Base-by-base conservation (phyloP, 2,113 vertebrate genomes). In the Cyprinodon tularosa region DNA sequence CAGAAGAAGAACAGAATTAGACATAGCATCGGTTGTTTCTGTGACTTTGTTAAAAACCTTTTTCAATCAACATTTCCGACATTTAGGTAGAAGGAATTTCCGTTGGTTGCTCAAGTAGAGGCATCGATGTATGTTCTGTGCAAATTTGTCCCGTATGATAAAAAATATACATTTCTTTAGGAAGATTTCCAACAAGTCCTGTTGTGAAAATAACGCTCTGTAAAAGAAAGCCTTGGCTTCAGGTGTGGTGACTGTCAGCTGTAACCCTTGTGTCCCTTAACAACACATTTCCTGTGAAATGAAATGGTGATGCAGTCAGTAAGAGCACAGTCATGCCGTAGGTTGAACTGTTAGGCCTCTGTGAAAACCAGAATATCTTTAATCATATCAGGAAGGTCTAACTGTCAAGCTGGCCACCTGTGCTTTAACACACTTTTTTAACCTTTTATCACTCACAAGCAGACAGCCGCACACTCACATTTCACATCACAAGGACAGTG, bases 321-420 rank as follows among this genome's bases (percentile, higher is more conserved):
- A 42, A 10, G 17, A 61, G 68, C 38, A 74, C 3, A 20, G 67
- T 48, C 53, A 57, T 36, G 73, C 47, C 37, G n/a, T 38, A 42
- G 60, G 70, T 64, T 75, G 22, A 69, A 44, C 74, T 66, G 59
- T 74, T 63, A 17, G 76, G 70, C 57, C 62, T 73, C 64, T 61
- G 71, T 40, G 68, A 80, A 67, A 82, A 22, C 66, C 76, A 65
- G 48, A 82, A 71, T 53, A 74, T 80, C 60, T 87, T 64, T 81
- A 66, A 83, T 89, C 80, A 78, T 76, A 80, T 86, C 77, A 85
- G 68, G 70, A 85, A 78, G 78, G 73, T 81, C 84, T 81, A 77
- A 88, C 88, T 78, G 86, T 83, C 74, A 75, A 70, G 36, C 80
- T 70, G 74, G 72, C 81, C 90, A 87, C 83, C 85, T 89, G 86